Percentiles rank a stretch among this genome's conserved stretches.
phyloP scores from a whole-genome alignment of 30 jellyfish, hydroid and myxozoan species.

The Rhopilema esculentum region DNA sequence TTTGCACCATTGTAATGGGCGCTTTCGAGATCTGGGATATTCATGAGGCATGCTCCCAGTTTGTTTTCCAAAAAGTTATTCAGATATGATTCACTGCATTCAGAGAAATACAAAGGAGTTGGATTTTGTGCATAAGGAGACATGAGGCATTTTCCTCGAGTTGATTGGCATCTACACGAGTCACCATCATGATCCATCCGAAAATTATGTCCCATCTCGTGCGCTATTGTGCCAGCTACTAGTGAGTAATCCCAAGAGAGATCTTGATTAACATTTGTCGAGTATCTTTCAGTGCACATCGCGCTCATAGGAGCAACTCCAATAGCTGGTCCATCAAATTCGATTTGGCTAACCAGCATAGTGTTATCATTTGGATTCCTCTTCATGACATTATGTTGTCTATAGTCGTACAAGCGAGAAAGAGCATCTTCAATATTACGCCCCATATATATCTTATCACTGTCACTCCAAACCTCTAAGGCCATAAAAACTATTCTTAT shows the following conservation, averaged over 20 bases:
- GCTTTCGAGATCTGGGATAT: slow-evolving; percentile 27
- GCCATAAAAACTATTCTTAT: slow-evolving; percentile 74
- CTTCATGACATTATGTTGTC: slow-evolving; percentile 32
- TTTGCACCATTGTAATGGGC: slow-evolving; percentile 20
- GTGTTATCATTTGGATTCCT: slow-evolving; percentile 71
- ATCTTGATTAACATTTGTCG: slow-evolving; percentile 87
- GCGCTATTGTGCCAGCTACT: slow-evolving; percentile 83
- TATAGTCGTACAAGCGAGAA: slow-evolving; percentile 52
- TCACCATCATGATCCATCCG: slow-evolving; percentile 85
- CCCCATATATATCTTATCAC: slow-evolving; percentile 36
- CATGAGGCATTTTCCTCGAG: slow-evolving; percentile 45
- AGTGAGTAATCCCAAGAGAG: slow-evolving; percentile 38
- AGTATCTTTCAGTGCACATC: slow-evolving; percentile 59
- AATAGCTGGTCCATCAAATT: slow-evolving; percentile 72
- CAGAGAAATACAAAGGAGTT: slow-evolving; percentile 51
- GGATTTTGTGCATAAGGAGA: slow-evolving; percentile 74
- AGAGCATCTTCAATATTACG: slow-evolving; percentile 11
- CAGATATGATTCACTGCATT: slow-evolving; percentile 69
- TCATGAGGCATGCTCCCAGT: slow-evolving; percentile 50
- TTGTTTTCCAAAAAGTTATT: slow-evolving; percentile 13
- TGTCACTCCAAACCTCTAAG: slow-evolving; percentile 81
- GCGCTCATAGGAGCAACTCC: slow-evolving; percentile 87
- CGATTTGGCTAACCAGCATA: slow-evolving; percentile 65
- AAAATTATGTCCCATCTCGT: slow-evolving; percentile 91
- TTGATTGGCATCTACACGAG: slow-evolving; percentile 62